phyloP scores from a whole-genome alignment of 2,797 vertebrate genomes.

The Ctenopoma kingsleyae region DNA sequence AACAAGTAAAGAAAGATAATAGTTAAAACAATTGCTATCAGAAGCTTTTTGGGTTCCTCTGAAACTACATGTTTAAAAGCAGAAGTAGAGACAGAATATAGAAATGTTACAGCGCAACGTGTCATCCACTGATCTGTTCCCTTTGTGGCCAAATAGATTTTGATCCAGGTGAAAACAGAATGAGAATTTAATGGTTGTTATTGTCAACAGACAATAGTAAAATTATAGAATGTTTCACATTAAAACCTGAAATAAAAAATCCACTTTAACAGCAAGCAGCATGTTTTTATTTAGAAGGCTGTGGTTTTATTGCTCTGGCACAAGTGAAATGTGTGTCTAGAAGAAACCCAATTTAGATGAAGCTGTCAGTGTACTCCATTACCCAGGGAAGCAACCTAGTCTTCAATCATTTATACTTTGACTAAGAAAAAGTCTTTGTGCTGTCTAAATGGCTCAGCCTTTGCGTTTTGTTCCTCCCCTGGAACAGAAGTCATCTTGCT shows the following conservation, averaged over 20 bases:
- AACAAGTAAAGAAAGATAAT: no score
- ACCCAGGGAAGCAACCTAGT: conserved; percentile 2
- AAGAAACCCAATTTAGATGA: conserved; percentile 35
- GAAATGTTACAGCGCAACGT: no score
- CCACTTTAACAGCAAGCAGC: conserved; percentile 2
- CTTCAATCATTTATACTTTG: conserved; percentile 60
- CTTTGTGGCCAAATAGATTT: not conserved
- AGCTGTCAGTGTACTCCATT: conserved; percentile 14
- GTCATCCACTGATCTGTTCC: not conserved
- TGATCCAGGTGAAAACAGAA: not conserved
- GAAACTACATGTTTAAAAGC: no score
- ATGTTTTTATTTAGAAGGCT: conserved; percentile 9
- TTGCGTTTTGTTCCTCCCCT: conserved; percentile 40
- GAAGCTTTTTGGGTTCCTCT: no score
- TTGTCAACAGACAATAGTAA: not conserved
- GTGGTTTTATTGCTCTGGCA: conserved; percentile 35
- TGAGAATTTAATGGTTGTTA: not conserved
- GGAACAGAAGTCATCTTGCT: conserved; percentile 50
- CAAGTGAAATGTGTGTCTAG: conserved; percentile 26
- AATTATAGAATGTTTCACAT: conserved; percentile 3
- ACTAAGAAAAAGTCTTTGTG: conserved; percentile 33
- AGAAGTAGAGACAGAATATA: no score
- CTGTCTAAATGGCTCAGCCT: conserved; percentile 21
- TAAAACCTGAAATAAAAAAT: not conserved
- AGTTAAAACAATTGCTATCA: no score